phyloP scores from a whole-genome alignment of 2,888 invertebrate genomes.

The Lutraria lutraria region DNA sequence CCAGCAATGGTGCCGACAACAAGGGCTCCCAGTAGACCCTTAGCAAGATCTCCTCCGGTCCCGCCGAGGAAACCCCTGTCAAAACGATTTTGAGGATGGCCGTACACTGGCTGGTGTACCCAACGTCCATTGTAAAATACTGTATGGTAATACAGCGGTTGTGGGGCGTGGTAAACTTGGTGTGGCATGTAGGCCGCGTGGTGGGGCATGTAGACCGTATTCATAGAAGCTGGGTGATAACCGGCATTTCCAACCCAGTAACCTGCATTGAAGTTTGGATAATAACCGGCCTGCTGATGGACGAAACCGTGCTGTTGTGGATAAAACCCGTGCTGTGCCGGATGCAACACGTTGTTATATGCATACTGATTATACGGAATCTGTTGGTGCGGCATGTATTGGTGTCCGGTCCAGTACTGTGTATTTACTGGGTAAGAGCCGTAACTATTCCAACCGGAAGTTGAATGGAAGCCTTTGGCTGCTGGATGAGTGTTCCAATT shows the following conservation, averaged over 20 bases:
- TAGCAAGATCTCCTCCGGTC: slow-evolving; percentile 31
- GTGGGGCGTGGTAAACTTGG: slow-evolving; percentile 25
- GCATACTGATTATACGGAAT: slow-evolving; percentile 28
- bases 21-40: slow-evolving; percentile 48
- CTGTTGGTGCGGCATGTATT: slow-evolving; percentile 37
- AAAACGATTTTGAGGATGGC: slow-evolving; percentile 21
- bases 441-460: slow-evolving; percentile 20
- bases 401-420: slow-evolving; percentile 59
- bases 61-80: slow-evolving; percentile 43
- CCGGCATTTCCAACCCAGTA: slow-evolving; percentile 45
- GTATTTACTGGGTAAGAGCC: slow-evolving; percentile 42
- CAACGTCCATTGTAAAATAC: slow-evolving; percentile 42
- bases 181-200: background rate
- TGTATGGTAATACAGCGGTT: slow-evolving; percentile 8
- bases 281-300: slow-evolving; percentile 43
- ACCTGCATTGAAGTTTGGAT: slow-evolving; percentile 49
- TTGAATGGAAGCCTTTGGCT: slow-evolving; percentile 41
- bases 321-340: slow-evolving; percentile 1
- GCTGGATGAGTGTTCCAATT: slow-evolving; percentile 14
- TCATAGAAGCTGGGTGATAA: slow-evolving; percentile 38
- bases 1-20: slow-evolving; percentile 47
- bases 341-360: background rate
- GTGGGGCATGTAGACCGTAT: slow-evolving; percentile 17
- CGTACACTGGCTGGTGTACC: slow-evolving; percentile 26
- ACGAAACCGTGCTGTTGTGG: slow-evolving; percentile 41